A percentile compares a stretch with the other conserved stretches of the same genome.
These are phyloP conservation scores for Oenanthe oenanthe DNA, from an alignment of 2,113 vertebrate species.

Conservation along the genomic window DNA sequence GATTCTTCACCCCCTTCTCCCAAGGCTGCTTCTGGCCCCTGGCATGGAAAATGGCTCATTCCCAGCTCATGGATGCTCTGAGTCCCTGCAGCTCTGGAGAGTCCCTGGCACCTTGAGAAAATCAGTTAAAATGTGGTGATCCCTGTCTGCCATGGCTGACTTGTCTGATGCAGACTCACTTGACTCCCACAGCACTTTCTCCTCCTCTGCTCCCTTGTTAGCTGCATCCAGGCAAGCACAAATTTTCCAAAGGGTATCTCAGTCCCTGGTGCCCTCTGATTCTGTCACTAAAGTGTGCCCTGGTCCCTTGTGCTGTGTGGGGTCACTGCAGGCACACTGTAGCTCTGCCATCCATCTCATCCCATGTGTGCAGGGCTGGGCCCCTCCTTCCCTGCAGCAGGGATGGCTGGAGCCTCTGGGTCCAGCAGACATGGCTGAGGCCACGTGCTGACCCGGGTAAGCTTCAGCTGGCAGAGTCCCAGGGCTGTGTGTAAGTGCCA, in stretches of 20 bases:
- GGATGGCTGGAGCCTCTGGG: background rate
- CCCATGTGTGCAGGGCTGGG: rapidly evolving
- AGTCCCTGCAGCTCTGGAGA: background rate
- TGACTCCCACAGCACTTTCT: background rate
- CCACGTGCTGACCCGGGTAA: rapidly evolving
- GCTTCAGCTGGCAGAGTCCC: background rate
- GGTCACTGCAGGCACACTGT: background rate
- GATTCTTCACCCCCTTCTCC: background rate
- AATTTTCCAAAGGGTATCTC: background rate
- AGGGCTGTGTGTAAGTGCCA: background rate
- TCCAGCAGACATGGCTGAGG: background rate
- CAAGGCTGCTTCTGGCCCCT: background rate
- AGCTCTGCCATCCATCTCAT: background rate
- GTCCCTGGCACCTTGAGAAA: background rate
- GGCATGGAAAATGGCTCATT: background rate
- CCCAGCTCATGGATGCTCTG: background rate
- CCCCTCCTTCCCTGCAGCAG: background rate
- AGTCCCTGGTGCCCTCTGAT: background rate
- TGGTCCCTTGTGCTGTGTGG: rapidly evolving
- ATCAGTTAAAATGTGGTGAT: background rate
- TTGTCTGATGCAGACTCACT: background rate
- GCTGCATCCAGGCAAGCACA: background rate
- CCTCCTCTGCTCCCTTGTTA: background rate
- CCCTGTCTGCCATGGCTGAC: background rate
- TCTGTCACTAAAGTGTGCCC: rapidly evolving